Evolutionary conservation across 2,888 invertebrate species (phyloP), one percentile per base, ranked within the genome.

Genomic region (Scaptomyza cyrtandrae): DNA sequence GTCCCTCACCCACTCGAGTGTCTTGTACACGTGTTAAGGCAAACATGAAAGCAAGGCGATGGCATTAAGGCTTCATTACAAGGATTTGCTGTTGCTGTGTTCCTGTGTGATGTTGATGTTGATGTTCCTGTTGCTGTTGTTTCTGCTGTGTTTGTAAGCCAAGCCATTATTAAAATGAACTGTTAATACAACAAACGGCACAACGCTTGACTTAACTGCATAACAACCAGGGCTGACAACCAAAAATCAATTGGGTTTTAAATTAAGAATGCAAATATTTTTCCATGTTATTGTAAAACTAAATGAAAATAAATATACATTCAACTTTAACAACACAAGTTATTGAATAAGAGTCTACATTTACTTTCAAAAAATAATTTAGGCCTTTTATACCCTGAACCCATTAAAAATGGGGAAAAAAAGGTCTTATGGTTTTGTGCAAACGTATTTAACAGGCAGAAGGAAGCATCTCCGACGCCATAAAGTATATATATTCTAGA

Each of bases 61-160:
- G 78, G 73, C 83, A 83, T 86, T 83, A 86, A 71, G 83, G 80
- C 86, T 79, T 83, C 86, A 83, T 83, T 87, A 83, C 69, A 63
- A 62, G 67, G 67, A 82, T 76, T 70, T 56, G 52, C 35, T 50
- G 33, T n/a, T 56, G 52, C 35, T 50, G 33, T n/a, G 16, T 19
- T 13, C 16, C 31, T 16, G 16, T 19, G 43, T 56, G 11, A 14
- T 54, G 27, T 24, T 49, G 54, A 39, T 10, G 57, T n/a, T 35
- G 50, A n/a, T 50, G 33, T n/a, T 59, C 11, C n/a, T 54, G 27
- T 16, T 49, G 35, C 19, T 46, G 77, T 54, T 67, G 67, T 53
- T 44, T 11, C 13, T 37, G 14, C 39, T 39, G 10, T 52, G 24
- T 37, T 50, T 33, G 60, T 60, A 68, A 68, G 59, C 63, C 64